Percentiles rank a stretch among this genome's conserved stretches.
Conservation (phyloP, 1,140 invertebrate genomes). For the Drosophila teissieri region DNA sequence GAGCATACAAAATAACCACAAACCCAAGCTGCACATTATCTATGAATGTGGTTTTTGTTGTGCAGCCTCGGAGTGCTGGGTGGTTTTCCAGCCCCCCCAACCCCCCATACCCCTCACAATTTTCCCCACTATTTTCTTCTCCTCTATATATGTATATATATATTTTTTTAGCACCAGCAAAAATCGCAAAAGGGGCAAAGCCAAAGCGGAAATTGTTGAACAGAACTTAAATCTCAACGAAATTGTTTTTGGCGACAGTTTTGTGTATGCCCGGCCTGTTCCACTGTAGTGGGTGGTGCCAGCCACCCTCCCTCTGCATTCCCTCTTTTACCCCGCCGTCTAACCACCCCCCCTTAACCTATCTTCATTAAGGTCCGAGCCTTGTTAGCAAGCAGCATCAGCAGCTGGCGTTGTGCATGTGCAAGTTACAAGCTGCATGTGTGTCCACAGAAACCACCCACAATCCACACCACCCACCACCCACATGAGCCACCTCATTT, state of each 20-base stretch:
- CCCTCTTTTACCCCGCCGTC: not conserved
- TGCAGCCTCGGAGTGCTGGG: slow-evolving; percentile 12
- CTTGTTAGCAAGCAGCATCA: slow-evolving; percentile 61
- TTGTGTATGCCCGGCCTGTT: slow-evolving; percentile 48
- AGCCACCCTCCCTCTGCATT: not conserved
- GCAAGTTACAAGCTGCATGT: slow-evolving; percentile 66
- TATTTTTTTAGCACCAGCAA: slow-evolving; percentile 27
- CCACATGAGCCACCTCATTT: not conserved
- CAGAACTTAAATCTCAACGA: slow-evolving; percentile 80
- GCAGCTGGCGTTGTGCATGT: slow-evolving; percentile 60
- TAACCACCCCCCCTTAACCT: too few relatives aligned
- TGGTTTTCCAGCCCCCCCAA: slow-evolving; percentile 14
- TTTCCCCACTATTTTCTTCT: slow-evolving; percentile 10
- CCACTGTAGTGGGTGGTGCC: slow-evolving; percentile 20
- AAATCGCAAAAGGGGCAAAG: slow-evolving; percentile 28
- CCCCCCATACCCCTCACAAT: not conserved
- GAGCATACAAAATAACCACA: slow-evolving; percentile 80
- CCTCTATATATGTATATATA: slow-evolving; percentile 10
- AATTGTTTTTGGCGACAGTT: slow-evolving; percentile 82
- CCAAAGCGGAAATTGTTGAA: slow-evolving; percentile 73
- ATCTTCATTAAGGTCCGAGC: slow-evolving; percentile 18
- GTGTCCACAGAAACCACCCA: slow-evolving; percentile 14
- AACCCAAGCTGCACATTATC: slow-evolving; percentile 80
- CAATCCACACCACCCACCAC: not conserved
- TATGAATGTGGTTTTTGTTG: slow-evolving; percentile 73